Evolutionary conservation across 1,140 invertebrate genomes (phyloP), one percentile per base, ranked within the genome.

Genomic region (Cecropterus lyciades): DNA sequence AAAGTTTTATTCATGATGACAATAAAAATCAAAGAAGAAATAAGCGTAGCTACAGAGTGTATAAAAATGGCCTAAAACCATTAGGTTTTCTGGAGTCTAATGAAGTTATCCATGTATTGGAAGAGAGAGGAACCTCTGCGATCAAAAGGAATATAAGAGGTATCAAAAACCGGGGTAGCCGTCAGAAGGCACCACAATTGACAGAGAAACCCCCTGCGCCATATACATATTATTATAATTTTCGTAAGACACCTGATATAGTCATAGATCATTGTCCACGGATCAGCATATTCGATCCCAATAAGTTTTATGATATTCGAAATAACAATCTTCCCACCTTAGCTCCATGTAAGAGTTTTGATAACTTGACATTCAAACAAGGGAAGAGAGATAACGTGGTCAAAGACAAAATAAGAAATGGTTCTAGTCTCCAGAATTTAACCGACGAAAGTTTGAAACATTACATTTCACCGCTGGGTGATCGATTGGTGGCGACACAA

Each of bases 1-100:
- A 92, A 73, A 92, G 89, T 72, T 93, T 93, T 76, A 91, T 93
- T 56, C 68, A 92, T 24, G 89, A 92, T 64, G 92, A 93, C 62
- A 93, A 87, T 76, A 70, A 82, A 40, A 93, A 93, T 74, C 92
- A 93, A 67, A 82, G 85, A 69, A 80, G 88, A 72, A 93, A 93
- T 70, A 93, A 93, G 67, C 79, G 92, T 37, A 93, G 92, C 63
- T 93, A 93, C 73, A 84, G 83, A 24, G 90, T 93, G 24, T 91
- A 92, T 51, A 93, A 92, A 72, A 90, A 86, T 68, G 91, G 91
- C n/a, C 66, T 82, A 43, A 82, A 57, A 33, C 87, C 89, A 8
- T 51, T 84, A 17, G 73, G 62, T 45, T 72, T 82, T 60, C 48
- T 85, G 17, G 84, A 91, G 51, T 69, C 76, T 0, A 79, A 70